Base-by-base conservation (phyloP, 2,113 vertebrate species). In the Podocnemis expansa region DNA sequence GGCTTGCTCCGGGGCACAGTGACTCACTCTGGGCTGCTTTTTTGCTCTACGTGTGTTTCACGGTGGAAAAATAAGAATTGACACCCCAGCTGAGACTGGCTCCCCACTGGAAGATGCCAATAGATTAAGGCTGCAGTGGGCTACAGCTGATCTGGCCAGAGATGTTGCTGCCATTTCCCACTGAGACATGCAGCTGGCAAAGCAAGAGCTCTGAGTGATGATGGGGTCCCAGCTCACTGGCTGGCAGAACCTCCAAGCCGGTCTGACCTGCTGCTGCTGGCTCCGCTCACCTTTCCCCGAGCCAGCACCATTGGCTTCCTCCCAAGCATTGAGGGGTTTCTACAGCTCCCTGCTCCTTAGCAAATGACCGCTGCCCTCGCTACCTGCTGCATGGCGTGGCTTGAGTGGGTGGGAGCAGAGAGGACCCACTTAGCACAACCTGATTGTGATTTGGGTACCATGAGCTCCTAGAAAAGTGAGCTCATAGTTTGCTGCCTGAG, bases 291-390 rank as follows among this genome's bases (percentile, higher is more conserved):
- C 1, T 38, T 34, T 6, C 24, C 54, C 47, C 31, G 2, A 8
- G n/a, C 55, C 1, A 0, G 76, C 38, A 21, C 22, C 0, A 0
- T 60, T 13, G 55, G 14, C 0, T 0, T 17, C 76, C 6, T 78
- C 80, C 14, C 80, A 27, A 49, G 29, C 1, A 0, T 8, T 47
- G 27, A 0, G 0, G 51, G 4, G 0, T 41, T 55, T 55, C 29
- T 54, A 56, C 0, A 0, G 76, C 55, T 55, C 70, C 1, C 0
- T 24, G 0, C 0, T 25, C 73, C 84, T 29, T 16, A 73, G 38
- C 27, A 43, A 79, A 13, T 0, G 52, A 29, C 25, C 60, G 56
- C 67, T 1, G 1, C 13, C 4, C 25, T 41, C 49, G 41, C 81
- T 3, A 12, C 2, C 0, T 70, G 29, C 49, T 2, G 43, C 51